A percentile compares a stretch with the other conserved stretches of the same genome.
Conservation (phyloP, 2,797 vertebrate genomes). For the Rhinophrynus dorsalis region DNA sequence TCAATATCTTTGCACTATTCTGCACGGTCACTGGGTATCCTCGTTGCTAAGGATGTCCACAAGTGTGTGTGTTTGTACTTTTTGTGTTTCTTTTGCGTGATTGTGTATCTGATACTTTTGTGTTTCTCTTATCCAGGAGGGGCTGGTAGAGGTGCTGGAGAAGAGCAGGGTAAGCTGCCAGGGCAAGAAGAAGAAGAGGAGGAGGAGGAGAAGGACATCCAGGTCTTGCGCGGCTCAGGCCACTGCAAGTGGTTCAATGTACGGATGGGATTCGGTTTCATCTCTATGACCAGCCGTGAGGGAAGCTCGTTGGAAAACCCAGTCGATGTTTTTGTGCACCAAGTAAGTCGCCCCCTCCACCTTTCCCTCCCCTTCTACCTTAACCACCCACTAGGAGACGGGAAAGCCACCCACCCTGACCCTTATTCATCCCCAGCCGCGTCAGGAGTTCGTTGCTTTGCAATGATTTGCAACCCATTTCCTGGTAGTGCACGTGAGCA, state of each 20-base stretch:
- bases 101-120: conserved; percentile 10
- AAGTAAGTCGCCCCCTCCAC: conserved; percentile 82
- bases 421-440: background rate
- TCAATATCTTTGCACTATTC: background rate
- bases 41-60: background rate
- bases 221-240: conserved; percentile 87
- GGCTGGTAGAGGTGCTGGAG: conserved; percentile 89
- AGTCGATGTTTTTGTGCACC: conserved; percentile 97
- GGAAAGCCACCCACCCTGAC: conserved; percentile 37
- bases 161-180: conserved; percentile 83
- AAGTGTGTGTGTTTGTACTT: conserved; percentile 22
- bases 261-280: conserved; percentile 98
- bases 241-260: conserved; percentile 99
- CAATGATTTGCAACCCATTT: background rate
- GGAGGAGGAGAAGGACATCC: conserved; percentile 73
- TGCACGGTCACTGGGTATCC: background rate
- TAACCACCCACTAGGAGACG: conserved; percentile 31
- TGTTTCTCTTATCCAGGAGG: conserved; percentile 77
- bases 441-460: background rate
- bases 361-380: background rate
- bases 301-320: conserved; percentile 89
- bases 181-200: conserved; percentile 63
- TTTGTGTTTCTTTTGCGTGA: conserved; percentile 15
- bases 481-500: background rate
- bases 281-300: conserved; percentile 93